Evolutionary conservation across 2,888 invertebrate genomes (phyloP).

Genomic region (Hyposoter dolosus): DNA sequence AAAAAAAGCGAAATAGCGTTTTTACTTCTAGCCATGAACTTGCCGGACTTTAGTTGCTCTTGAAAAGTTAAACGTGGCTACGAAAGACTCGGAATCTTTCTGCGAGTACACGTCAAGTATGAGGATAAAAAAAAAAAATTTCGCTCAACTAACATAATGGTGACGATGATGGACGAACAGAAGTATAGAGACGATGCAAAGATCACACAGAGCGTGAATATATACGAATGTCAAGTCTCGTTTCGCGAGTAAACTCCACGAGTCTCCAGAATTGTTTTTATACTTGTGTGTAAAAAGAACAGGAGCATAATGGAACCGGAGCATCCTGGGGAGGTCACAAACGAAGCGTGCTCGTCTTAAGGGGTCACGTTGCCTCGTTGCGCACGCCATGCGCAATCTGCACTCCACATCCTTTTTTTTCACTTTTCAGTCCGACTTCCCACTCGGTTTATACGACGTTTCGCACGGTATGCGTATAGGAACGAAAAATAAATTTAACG

Average conservation of each 20-base stretch:
- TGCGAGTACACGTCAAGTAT: background rate
- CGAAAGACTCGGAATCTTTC: background rate
- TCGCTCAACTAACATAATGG: slow-evolving; percentile 24
- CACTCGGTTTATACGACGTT: background rate
- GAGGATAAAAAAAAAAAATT: background rate
- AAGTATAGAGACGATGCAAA: slow-evolving; percentile 2
- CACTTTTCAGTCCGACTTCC: slow-evolving; percentile 10
- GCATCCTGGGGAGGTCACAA: slow-evolving; percentile 65
- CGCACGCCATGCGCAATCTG: slow-evolving; percentile 64
- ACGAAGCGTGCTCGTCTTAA: slow-evolving; percentile 58
- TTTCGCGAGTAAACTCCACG: slow-evolving; percentile 45
- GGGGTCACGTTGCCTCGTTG: slow-evolving; percentile 68
- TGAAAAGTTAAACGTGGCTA: slow-evolving; percentile 30
- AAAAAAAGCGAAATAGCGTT: slow-evolving; percentile 20
- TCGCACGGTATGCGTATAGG: background rate
- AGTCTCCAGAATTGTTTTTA: slow-evolving; percentile 32
- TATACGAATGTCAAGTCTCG: slow-evolving; percentile 59
- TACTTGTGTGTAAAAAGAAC: slow-evolving; percentile 16
- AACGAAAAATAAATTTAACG: background rate
- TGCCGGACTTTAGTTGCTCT: background rate
- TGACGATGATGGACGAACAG: slow-evolving; percentile 46
- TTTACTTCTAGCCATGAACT: slow-evolving; percentile 29
- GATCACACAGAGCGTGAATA: slow-evolving; percentile 18
- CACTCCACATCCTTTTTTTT: slow-evolving; percentile 41
- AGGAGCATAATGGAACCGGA: slow-evolving; percentile 56